These are phyloP conservation scores for Bellardia pandia DNA, from an alignment of 2,888 invertebrate genomes.

Conservation along the genomic window DNA sequence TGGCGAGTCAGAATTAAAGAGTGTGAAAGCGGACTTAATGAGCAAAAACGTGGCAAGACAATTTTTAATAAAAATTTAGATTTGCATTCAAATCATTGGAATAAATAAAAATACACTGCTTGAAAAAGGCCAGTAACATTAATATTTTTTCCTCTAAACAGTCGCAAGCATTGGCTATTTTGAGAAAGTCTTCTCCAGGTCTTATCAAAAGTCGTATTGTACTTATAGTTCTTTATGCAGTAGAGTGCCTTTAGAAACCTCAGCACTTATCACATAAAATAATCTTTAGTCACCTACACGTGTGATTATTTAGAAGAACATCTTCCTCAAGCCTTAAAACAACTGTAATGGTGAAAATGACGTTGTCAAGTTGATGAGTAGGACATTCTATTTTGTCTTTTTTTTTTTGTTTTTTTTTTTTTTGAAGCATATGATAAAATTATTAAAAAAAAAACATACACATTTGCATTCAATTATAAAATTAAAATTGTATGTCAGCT, in stretches of 20 bases:
- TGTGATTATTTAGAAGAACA: conserved; percentile 81
- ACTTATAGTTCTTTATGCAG: not conserved
- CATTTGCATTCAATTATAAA: conserved; percentile 82
- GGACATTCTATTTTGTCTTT: conserved; percentile 31
- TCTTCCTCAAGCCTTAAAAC: conserved; percentile 28
- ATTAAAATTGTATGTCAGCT: conserved; percentile 77
- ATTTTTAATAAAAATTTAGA: too few relatives aligned
- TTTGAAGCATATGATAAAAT: conserved; percentile 25
- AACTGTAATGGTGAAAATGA: conserved; percentile 2
- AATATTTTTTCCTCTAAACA: too few relatives aligned
- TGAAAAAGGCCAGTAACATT: too few relatives aligned
- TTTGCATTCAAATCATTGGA: too few relatives aligned
- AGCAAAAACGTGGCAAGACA: too few relatives aligned
- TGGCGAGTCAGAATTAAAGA: too few relatives aligned
- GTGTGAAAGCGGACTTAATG: too few relatives aligned
- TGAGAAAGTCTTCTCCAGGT: not conserved
- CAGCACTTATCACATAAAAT: conserved; percentile 18
- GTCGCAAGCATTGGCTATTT: too few relatives aligned
- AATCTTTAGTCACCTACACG: conserved; percentile 78
- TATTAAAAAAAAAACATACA: conserved; percentile 47
- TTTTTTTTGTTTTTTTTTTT: not conserved
- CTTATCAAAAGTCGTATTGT: not conserved
- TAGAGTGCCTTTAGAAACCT: not conserved
- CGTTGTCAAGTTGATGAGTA: conserved; percentile 55
- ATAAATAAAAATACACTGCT: too few relatives aligned